Evolutionary conservation across 2,797 vertebrate species (phyloP).

Genomic region (Myotis daubentonii): DNA sequence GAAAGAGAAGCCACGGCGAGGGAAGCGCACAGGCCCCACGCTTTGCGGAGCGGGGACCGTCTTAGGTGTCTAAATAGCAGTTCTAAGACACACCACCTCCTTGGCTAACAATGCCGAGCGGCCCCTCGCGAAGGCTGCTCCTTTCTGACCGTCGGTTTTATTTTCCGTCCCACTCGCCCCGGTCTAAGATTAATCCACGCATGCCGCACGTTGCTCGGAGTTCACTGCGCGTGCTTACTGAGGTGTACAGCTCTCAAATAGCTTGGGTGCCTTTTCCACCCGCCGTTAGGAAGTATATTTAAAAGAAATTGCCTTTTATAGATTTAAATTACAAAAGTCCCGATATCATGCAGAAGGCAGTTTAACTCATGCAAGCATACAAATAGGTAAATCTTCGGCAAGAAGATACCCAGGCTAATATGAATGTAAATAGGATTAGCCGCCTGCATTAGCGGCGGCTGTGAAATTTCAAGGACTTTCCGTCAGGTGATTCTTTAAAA

Average conservation of each 20-base stretch:
- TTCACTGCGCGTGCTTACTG: conserved; percentile 91
- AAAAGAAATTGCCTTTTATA: conserved; percentile 92
- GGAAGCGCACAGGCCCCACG: conserved; percentile 10
- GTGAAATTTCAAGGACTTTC: conserved; percentile 92
- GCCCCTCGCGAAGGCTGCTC: conserved; percentile 70
- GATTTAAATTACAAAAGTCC: conserved; percentile 94
- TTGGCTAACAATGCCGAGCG: conserved; percentile 43
- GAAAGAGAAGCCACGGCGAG: background rate
- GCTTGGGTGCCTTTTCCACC: conserved; percentile 88
- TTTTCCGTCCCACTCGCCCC: conserved; percentile 87
- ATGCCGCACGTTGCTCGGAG: conserved; percentile 85
- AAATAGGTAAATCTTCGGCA: conserved; percentile 94
- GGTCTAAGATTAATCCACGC: conserved; percentile 92
- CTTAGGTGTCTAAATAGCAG: conserved; percentile 59
- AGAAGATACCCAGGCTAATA: conserved; percentile 93
- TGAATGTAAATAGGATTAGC: conserved; percentile 99
- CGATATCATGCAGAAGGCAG: conserved; percentile 90
- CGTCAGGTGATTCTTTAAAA: conserved; percentile 87
- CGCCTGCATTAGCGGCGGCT: conserved; percentile 91
- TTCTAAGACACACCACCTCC: conserved; percentile 72
- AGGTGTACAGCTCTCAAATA: conserved; percentile 92
- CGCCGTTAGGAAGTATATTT: conserved; percentile 89
- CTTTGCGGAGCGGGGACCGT: background rate
- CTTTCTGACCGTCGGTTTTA: conserved; percentile 76
- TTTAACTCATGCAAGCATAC: conserved; percentile 92